A percentile compares a stretch with the other conserved stretches of the same genome.
Evolutionary conservation across 1,140 invertebrate genomes (phyloP).

Genomic region (Papilio aristodemus): DNA sequence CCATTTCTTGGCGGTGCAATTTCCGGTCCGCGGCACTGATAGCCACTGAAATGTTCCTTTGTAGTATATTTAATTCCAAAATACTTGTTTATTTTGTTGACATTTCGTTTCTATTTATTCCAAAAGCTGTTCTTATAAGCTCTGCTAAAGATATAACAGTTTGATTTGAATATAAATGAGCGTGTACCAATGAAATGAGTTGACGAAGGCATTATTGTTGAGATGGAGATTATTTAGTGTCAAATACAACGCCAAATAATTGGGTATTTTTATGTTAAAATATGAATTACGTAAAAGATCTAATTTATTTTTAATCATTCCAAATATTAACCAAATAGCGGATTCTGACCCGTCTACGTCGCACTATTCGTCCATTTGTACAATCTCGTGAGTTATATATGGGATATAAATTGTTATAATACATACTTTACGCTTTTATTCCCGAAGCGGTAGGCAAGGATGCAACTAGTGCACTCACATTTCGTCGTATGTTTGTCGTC

Average conservation of each 20-base stretch:
- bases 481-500: too few relatives aligned
- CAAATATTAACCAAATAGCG: too few relatives aligned
- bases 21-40: slow-evolving; percentile 58
- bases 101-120: slow-evolving; percentile 11
- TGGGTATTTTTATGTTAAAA: too few relatives aligned
- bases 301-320: too few relatives aligned
- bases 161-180: not conserved
- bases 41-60: slow-evolving; percentile 39
- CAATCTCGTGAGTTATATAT: too few relatives aligned
- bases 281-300: too few relatives aligned
- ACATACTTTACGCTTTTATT: too few relatives aligned
- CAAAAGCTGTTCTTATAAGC: not conserved
- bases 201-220: not conserved
- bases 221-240: not conserved
- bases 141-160: not conserved
- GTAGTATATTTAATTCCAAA: slow-evolving; percentile 17
- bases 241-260: not conserved
- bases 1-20: slow-evolving; percentile 62
- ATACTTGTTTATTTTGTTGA: slow-evolving; percentile 16
- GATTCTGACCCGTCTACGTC: too few relatives aligned
- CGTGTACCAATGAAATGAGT: not conserved
- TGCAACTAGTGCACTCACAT: too few relatives aligned
- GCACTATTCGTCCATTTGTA: too few relatives aligned
- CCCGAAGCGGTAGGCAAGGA: too few relatives aligned
- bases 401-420: too few relatives aligned